Evolutionary conservation across 2,113 vertebrate genomes (phyloP), one percentile per base, ranked within the genome.

Genomic region (Notarius lentiginosus): DNA sequence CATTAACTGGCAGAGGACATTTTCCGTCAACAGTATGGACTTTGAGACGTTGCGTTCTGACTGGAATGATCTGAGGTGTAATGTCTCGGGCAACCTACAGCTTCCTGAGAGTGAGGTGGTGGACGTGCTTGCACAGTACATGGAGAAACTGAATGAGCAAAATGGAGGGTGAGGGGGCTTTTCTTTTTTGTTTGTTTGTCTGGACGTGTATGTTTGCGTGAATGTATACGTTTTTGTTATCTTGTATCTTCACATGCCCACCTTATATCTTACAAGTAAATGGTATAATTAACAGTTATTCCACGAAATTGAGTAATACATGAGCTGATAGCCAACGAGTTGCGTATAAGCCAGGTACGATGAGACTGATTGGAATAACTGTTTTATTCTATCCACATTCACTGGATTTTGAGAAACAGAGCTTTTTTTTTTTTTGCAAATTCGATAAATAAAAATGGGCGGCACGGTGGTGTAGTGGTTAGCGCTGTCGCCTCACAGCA

Each of bases 51-150:
- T 99, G 93, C 97, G 98, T 86, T 99, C 98, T 0, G 98, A 99
- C 94, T 99, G 98, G 98, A 99, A 99, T 0, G 98, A 99, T 92
- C 95, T 99, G 82, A 97, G 97, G 90, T 99, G 98, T 93, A 99
- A 99, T 0, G 97, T 99, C 76, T 99, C 98, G 0, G 98, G 98
- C 3, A 99, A 99, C 93, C 95, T 99, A 79, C 98, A 99, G 95
- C 97, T 99, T 91, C 92, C 94, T 0, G 98, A 99, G 94, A 94
- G 96, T 0, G 98, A 99, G 93, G 98, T 98, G 0, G 97, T 99
- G 81, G 98, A 99, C 0, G 96, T 99, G 87, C 95, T 98, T 89
- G 97, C 98, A 0, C 97, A 99, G 94, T 99, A 99, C 94, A 99
- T 99, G 98, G 98, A 99, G 94, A 96, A 95, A 84, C 97, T 99